A percentile compares a stretch with the other conserved stretches of the same genome.
Conservation (phyloP, 2,888 invertebrate species). For the Diplolepis rosae region DNA sequence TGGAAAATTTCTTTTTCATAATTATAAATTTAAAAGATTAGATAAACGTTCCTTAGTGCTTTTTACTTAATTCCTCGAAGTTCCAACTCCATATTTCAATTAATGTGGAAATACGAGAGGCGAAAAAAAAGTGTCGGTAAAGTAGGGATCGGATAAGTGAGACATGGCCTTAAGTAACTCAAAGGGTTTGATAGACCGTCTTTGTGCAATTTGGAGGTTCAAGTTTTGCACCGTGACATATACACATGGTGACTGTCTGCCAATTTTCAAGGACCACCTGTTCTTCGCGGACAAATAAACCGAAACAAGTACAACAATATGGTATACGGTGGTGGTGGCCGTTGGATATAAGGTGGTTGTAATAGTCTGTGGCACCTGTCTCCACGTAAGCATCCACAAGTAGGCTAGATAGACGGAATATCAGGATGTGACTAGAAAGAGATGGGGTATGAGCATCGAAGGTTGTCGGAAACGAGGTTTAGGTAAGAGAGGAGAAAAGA, state of each 20-base stretch:
- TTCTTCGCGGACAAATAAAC: constrained; percentile 54
- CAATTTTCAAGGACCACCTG: constrained; percentile 55
- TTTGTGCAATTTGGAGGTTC: constrained; percentile 24
- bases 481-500: constrained; percentile 16
- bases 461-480: constrained; percentile 29
- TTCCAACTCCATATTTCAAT: too few species aligned
- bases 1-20: too few species aligned
- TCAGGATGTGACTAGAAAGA: constrained; percentile 32
- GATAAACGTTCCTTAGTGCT: too few species aligned
- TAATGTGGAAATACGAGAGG: too few species aligned
- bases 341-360: constrained; percentile 57
- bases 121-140: too few species aligned
- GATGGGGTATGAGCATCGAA: constrained; percentile 32
- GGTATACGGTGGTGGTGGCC: constrained; percentile 50
- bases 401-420: constrained; percentile 38
- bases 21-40: too few species aligned
- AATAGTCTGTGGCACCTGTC: constrained; percentile 59
- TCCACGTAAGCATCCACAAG: constrained; percentile 51
- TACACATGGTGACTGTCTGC: constrained; percentile 42
- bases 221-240: constrained; percentile 41
- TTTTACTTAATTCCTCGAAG: too few species aligned
- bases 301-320: constrained; percentile 54
- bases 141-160: too few species aligned
- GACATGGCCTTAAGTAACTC: too few species aligned
- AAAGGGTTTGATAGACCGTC: too few species aligned